Evolutionary conservation across 2,888 invertebrate genomes (phyloP).

Genomic region (Drosophila bunnanda): DNA sequence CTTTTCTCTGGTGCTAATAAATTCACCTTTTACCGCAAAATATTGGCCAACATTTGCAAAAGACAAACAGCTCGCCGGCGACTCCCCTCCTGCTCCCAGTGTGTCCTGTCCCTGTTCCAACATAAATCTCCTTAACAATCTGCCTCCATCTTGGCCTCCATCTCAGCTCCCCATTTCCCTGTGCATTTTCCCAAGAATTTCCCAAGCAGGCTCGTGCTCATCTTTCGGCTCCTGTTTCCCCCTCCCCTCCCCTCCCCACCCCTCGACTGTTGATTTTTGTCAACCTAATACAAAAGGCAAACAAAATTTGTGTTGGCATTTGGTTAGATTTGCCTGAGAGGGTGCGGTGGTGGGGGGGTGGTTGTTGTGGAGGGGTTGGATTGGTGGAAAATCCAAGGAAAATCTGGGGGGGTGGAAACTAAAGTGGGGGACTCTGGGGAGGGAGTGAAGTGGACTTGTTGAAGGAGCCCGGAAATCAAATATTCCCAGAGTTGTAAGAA

Average conservation of each 20-base stretch:
- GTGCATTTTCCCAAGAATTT: slow-evolving; percentile 6
- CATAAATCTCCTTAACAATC: slow-evolving; percentile 63
- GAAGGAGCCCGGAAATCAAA: slow-evolving; percentile 40
- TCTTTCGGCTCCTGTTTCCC: slow-evolving; percentile 19
- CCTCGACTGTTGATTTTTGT: slow-evolving; percentile 74
- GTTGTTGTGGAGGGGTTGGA: background rate
- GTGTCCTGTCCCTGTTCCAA: slow-evolving; percentile 2
- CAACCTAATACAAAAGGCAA: slow-evolving; percentile 76
- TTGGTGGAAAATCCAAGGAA: background rate
- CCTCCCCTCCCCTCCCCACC: background rate
- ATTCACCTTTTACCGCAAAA: slow-evolving; percentile 79
- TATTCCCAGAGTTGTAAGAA: slow-evolving; percentile 33
- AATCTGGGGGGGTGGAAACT: slow-evolving; percentile 2
- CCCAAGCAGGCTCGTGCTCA: slow-evolving; percentile 13
- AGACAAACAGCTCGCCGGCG: slow-evolving; percentile 67
- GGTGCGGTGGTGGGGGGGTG: background rate
- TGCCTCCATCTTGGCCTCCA: slow-evolving; percentile 12
- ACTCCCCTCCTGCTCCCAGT: background rate
- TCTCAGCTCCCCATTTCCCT: background rate
- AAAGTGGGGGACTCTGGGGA: slow-evolving; percentile 39
- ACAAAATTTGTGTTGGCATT: slow-evolving; percentile 78
- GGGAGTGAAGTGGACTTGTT: slow-evolving; percentile 23
- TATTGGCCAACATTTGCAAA: slow-evolving; percentile 76
- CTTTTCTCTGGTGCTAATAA: slow-evolving; percentile 63
- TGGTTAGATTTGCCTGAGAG: slow-evolving; percentile 65